Evolutionary conservation across 2,113 vertebrate species (phyloP).

Genomic region (Anarhynchus alexandrinus): DNA sequence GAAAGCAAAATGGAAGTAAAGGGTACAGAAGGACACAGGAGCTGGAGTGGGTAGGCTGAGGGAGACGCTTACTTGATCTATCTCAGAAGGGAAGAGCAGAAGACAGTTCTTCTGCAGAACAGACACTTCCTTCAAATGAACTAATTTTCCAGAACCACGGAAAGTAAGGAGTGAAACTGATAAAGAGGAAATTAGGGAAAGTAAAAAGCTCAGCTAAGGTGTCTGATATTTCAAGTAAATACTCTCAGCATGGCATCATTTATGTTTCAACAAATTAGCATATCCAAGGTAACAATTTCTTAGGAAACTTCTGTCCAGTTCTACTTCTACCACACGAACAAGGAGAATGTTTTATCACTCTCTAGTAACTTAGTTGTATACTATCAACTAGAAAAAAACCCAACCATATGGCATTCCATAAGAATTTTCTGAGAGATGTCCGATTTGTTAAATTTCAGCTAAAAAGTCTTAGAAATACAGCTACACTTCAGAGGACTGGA

Average conservation of each 20-base stretch:
- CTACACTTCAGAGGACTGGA: background rate
- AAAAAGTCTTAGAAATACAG: background rate
- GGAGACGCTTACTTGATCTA: background rate
- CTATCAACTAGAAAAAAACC: background rate
- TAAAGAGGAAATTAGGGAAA: background rate
- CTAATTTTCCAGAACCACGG: background rate
- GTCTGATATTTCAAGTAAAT: background rate
- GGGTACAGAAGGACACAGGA: background rate
- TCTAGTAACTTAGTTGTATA: background rate
- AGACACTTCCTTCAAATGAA: background rate
- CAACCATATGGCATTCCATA: background rate
- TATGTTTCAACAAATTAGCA: background rate
- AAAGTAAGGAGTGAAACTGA: background rate
- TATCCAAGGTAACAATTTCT: background rate
- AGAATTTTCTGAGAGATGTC: background rate
- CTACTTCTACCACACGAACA: background rate
- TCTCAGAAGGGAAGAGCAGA: background rate
- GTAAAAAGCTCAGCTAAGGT: background rate
- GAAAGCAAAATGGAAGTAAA: background rate
- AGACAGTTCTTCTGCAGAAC: background rate
- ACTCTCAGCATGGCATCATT: background rate
- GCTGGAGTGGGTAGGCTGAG: background rate
- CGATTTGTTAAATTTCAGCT: background rate
- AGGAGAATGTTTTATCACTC: background rate
- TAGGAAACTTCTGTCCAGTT: background rate